Evolutionary conservation across 2,797 vertebrate genomes (phyloP).

Genomic region (Coendou prehensilis): DNA sequence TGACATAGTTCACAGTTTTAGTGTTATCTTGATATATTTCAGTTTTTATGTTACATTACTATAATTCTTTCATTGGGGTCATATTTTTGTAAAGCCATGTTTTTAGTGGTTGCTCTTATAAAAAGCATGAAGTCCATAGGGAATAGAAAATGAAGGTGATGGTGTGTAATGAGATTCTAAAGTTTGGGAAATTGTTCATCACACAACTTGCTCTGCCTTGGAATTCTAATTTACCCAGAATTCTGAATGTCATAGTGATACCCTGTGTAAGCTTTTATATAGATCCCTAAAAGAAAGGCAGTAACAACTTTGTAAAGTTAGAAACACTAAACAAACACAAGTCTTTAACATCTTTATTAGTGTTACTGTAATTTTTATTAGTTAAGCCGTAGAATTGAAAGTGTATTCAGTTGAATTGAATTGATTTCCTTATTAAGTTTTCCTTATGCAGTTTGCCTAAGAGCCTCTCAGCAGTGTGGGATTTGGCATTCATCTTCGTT

Average conservation of each 20-base stretch:
- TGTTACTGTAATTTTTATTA: not conserved
- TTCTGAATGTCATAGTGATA: not conserved
- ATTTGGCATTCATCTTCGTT: not conserved
- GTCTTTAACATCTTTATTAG: not conserved
- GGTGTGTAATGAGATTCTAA: not conserved
- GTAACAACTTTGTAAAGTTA: not conserved
- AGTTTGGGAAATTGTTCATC: accelerated
- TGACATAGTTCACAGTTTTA: not conserved
- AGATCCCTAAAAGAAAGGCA: not conserved
- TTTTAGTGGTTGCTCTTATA: not conserved
- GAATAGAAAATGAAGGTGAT: not conserved
- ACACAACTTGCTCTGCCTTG: not conserved
- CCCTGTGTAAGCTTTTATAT: not conserved
- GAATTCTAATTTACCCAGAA: not conserved
- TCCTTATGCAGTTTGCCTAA: not conserved
- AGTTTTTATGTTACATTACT: not conserved
- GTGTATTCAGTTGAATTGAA: not conserved
- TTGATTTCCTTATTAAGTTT: not conserved
- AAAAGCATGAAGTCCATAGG: not conserved
- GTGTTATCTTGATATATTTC: not conserved
- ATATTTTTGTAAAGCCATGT: not conserved
- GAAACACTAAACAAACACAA: not conserved
- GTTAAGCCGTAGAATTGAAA: not conserved
- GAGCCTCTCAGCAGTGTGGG: not conserved
- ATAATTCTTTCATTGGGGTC: accelerated